These are phyloP conservation scores for Cancer borealis DNA, from an alignment of 2,888 invertebrate genomes.

Conservation along the genomic window DNA sequence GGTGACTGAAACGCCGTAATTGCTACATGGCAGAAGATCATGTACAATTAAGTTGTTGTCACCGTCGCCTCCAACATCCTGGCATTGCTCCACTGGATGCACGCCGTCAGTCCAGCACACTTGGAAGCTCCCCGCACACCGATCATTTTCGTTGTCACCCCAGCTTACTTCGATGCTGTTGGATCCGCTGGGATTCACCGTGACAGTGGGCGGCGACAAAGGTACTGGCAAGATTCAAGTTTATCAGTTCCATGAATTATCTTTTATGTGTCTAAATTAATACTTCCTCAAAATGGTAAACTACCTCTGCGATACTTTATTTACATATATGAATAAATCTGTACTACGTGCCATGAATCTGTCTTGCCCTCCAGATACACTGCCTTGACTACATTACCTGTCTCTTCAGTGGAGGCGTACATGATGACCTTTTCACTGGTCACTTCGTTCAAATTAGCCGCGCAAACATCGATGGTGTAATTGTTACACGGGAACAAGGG, in stretches of 20 bases:
- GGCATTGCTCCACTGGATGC: conserved; percentile 56
- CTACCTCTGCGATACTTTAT: not conserved
- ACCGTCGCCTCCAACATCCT: conserved; percentile 51
- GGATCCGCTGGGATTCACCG: conserved; percentile 45
- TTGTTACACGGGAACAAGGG: conserved; percentile 62
- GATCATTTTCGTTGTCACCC: conserved; percentile 55
- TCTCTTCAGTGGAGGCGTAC: conserved; percentile 59
- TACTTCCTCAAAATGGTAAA: not conserved
- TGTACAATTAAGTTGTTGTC: conserved; percentile 55
- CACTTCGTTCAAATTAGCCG: conserved; percentile 4
- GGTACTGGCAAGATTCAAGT: conserved; percentile 53
- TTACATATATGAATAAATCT: not conserved
- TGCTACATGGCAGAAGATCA: conserved; percentile 65
- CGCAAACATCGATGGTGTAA: conserved; percentile 59
- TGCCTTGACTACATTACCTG: conserved; percentile 31
- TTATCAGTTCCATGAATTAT: not conserved
- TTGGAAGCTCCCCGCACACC: conserved; percentile 43
- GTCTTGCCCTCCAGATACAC: not conserved
- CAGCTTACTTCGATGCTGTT: conserved; percentile 63
- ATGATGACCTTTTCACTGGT: not conserved
- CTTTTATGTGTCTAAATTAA: not conserved
- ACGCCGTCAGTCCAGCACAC: conserved; percentile 65
- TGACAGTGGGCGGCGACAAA: conserved; percentile 34
- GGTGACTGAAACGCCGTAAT: conserved; percentile 51
- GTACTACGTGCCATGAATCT: not conserved